A percentile compares a stretch with the other conserved stretches of the same genome.
Evolutionary conservation across 2,113 vertebrate genomes (phyloP).

Genomic region (Vulpes vulpes): DNA sequence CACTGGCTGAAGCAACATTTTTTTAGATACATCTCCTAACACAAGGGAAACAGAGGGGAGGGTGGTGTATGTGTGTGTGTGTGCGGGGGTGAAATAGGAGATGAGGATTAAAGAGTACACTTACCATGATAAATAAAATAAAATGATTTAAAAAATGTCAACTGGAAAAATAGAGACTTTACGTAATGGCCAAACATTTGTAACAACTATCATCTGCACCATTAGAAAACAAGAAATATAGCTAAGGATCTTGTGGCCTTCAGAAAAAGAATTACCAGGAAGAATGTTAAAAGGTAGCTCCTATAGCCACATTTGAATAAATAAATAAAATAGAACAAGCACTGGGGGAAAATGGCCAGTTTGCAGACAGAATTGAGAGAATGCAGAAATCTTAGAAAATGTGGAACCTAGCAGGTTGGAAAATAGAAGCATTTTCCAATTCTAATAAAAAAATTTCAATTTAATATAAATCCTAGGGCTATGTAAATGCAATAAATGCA

Average conservation of each 20-base stretch:
- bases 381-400: background rate
- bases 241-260: background rate
- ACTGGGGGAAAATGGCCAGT: background rate
- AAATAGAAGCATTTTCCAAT: background rate
- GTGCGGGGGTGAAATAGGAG: background rate
- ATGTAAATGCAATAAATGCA: background rate
- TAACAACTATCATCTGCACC: background rate
- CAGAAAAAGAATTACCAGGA: background rate
- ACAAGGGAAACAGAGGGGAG: background rate
- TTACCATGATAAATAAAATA: background rate
- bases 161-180: background rate
- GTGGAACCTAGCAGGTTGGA: background rate
- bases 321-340: background rate
- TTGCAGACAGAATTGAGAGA: background rate
- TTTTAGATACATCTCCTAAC: background rate
- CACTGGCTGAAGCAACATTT: background rate
- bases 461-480: background rate
- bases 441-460: background rate
- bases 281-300: background rate
- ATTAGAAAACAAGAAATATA: background rate
- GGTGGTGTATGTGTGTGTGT: background rate
- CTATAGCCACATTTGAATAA: background rate
- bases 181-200: background rate
- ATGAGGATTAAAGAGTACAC: background rate
- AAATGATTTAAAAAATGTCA: background rate